Percentiles rank a stretch among this genome's conserved stretches.
These are phyloP conservation scores for Apamea anceps DNA, from an alignment of 2,888 invertebrate genomes.

Conservation along the genomic window DNA sequence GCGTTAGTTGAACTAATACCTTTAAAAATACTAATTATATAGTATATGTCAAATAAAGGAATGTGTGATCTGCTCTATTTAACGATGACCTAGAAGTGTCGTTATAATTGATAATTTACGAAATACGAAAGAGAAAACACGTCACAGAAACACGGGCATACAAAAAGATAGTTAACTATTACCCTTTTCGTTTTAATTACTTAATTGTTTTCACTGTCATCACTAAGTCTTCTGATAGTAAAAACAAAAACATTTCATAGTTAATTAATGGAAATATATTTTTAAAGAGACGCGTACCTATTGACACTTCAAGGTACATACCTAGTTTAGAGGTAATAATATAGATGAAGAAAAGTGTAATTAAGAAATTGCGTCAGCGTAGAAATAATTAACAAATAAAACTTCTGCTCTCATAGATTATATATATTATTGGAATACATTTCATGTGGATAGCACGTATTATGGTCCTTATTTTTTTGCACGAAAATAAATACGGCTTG, in stretches of 20 bases:
- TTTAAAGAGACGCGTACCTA: neutral
- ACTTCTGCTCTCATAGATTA: neutral
- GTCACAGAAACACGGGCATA: no score
- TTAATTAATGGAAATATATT: neutral
- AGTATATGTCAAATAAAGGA: neutral
- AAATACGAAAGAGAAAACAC: neutral
- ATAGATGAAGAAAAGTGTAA: neutral
- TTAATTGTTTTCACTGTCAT: conserved; percentile 6
- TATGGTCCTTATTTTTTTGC: neutral
- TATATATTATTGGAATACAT: neutral
- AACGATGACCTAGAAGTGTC: neutral
- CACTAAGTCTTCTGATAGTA: neutral
- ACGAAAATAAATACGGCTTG: neutral
- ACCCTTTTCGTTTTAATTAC: neutral
- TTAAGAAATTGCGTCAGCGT: neutral
- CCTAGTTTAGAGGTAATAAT: neutral
- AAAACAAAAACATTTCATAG: neutral
- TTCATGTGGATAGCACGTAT: neutral
- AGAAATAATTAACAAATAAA: neutral
- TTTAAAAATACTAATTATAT: conserved; percentile 38
- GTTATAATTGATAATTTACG: neutral
- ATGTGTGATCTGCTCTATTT: neutral
- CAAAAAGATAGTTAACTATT: neutral
- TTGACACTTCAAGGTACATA: neutral
- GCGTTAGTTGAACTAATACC: conserved; percentile 41